Base-by-base conservation (phyloP, 1,140 invertebrate genomes). In the Drosophila simulans region DNA sequence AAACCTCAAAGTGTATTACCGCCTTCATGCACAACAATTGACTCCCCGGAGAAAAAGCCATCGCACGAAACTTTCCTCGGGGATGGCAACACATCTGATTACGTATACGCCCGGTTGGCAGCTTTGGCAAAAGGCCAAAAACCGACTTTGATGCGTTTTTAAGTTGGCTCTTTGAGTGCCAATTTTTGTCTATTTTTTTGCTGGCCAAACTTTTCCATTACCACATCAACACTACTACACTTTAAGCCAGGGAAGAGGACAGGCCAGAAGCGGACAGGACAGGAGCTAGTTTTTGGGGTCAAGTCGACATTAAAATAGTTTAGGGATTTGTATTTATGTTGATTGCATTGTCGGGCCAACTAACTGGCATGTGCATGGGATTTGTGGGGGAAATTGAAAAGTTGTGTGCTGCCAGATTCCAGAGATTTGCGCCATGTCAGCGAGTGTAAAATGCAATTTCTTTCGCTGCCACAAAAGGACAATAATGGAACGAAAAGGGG, bases 281-380 rank as follows among this genome's bases (percentile, higher is more conserved):
- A 48, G 35, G 22, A 73, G 69, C 43, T 63, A 54, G 54, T 69
- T 65, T 66, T 42, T 52, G 49, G 58, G 80, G 70, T 76, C 72
- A 78, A 73, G 80, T 77, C 76, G 53, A 90, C 84, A 88, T 90
- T 89, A 88, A 88, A 88, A 88, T 90, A 88, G 84, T 90, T 88
- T 88, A 66, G 84, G 85, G 85, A 88, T 88, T 84, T 88, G 85
- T 88, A 89, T 88, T 88, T 90, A 88, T 88, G 84, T 90, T 90
- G 84, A 88, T 90, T 88, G 84, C 84, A 90, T 88, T 89, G 80
- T 89, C 72, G 68, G 45, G 53, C 62, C 76, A 89, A 51, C 63
- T 80, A 83, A 72, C 66, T 79, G 72, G 55, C 78, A 60, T 80
- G 48, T 72, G 52, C 51, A 59, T 60, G 55, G 46, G 39, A 51